A percentile compares a stretch with the other conserved stretches of the same genome.
These are phyloP conservation scores for Poeciliopsis gracilis DNA, from an alignment of 2,797 vertebrate species.

Conservation along the genomic window DNA sequence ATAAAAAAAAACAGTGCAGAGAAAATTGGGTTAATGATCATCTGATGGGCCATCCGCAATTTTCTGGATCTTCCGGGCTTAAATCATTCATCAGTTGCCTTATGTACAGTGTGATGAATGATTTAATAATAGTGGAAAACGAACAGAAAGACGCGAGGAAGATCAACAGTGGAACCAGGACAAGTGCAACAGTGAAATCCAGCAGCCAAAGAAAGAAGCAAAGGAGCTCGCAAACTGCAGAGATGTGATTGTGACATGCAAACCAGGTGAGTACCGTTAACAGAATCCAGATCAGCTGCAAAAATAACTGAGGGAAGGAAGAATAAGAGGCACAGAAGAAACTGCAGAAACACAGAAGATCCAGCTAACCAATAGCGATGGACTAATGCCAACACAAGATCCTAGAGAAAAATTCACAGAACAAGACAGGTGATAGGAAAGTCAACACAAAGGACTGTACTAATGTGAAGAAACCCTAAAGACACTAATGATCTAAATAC, in stretches of 20 bases:
- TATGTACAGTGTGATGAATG: not conserved
- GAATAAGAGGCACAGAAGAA: not conserved
- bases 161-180: not conserved
- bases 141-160: not conserved
- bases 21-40: conserved; percentile 1
- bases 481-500: not conserved
- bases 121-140: not conserved
- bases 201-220: not conserved
- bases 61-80: not conserved
- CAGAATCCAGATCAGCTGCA: not conserved
- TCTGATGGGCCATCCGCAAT: not conserved
- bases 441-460: not conserved
- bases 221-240: not conserved
- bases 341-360: not conserved
- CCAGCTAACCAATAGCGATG: not conserved
- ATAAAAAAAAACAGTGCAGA: not conserved
- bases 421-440: not conserved
- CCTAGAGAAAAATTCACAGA: not conserved
- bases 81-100: not conserved
- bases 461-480: not conserved
- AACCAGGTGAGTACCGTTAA: not conserved
- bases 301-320: not conserved
- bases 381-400: not conserved
- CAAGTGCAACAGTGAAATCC: not conserved
- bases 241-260: not conserved